Percentiles rank a stretch among this genome's conserved stretches.
These are phyloP conservation scores for Xestia ashworthii DNA, from an alignment of 2,888 invertebrate species.

Conservation along the genomic window DNA sequence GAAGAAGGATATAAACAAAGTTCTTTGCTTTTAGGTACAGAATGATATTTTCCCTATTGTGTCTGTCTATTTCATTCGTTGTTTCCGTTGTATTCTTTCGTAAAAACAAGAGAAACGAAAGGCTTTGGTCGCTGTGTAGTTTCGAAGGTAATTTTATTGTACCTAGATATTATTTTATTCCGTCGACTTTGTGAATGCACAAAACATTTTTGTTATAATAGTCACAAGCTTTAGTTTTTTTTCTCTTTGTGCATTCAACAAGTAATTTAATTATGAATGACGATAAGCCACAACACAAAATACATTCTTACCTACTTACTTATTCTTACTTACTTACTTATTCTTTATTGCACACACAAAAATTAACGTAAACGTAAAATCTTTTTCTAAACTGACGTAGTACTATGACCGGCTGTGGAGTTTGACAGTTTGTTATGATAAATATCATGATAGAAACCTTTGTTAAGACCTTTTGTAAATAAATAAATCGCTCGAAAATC, in stretches of 20 bases:
- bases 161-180: slow-evolving; percentile 21
- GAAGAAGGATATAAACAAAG: slow-evolving; percentile 56
- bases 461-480: slow-evolving; percentile 27
- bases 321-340: too few relatives aligned
- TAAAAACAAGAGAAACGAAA: slow-evolving; percentile 15
- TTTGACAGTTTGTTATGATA: slow-evolving; percentile 5
- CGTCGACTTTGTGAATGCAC: slow-evolving; percentile 28
- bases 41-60: slow-evolving; percentile 44
- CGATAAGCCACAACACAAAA: neutral
- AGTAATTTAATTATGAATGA: slow-evolving; percentile 13
- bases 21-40: slow-evolving; percentile 52
- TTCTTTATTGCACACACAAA: too few relatives aligned
- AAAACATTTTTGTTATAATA: slow-evolving; percentile 8
- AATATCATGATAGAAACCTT: slow-evolving; percentile 7
- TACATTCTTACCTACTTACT: neutral
- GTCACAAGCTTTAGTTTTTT: neutral
- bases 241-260: slow-evolving; percentile 7
- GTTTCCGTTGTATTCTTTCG: slow-evolving; percentile 25
- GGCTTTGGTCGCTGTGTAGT: slow-evolving; percentile 12
- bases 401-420: neutral
- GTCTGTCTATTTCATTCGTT: slow-evolving; percentile 44
- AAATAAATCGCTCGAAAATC: slow-evolving; percentile 29
- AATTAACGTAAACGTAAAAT: too few relatives aligned
- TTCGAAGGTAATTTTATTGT: slow-evolving; percentile 20
- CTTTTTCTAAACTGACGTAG: neutral